These are phyloP conservation scores for Synergus laeviventris DNA, from an alignment of 2,888 invertebrate species.

Conservation along the genomic window DNA sequence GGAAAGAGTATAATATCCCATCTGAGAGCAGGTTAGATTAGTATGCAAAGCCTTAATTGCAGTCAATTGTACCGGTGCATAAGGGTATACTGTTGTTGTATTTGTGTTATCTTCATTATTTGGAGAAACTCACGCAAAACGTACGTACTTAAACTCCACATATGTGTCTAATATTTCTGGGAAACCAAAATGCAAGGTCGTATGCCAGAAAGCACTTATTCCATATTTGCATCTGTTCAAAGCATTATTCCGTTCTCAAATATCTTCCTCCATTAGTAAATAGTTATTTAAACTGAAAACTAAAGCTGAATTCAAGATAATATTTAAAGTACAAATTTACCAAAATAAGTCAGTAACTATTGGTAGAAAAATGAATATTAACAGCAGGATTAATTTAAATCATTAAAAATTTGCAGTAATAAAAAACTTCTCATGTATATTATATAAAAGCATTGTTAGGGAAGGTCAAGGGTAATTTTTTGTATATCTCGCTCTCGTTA, in stretches of 20 bases:
- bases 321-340: no score
- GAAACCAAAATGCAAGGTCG: background rate
- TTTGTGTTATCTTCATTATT: constrained; percentile 10
- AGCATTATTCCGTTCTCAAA: background rate
- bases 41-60: background rate
- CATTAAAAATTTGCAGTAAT: no score
- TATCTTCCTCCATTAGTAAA: background rate
- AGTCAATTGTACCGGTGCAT: background rate
- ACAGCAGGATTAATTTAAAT: no score
- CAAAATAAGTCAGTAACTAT: no score
- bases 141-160: constrained; percentile 1
- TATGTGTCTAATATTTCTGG: background rate
- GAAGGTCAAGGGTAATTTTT: background rate
- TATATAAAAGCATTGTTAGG: no score
- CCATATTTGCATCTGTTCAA: background rate
- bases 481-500: background rate
- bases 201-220: background rate
- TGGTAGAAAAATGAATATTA: no score
- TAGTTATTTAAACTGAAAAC: no score
- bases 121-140: constrained; percentile 1
- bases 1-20: background rate
- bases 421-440: no score
- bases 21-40: background rate
- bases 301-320: no score
- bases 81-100: background rate